Conservation (phyloP, 2,888 invertebrate species). For the Hydrotaea cyrtoneurina region DNA sequence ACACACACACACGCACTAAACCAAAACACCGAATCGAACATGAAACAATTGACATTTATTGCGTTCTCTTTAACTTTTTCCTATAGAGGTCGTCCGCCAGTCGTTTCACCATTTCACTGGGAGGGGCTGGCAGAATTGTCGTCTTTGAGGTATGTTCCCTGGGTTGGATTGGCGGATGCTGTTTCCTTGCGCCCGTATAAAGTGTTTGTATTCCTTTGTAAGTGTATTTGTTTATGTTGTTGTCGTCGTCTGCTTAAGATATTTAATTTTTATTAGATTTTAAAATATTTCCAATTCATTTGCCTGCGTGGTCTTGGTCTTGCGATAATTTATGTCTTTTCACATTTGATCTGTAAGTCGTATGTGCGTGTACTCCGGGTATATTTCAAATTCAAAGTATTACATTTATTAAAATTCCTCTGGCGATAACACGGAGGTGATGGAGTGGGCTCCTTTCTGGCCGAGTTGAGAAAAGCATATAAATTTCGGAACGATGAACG, state of each 20-base stretch:
- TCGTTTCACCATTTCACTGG: neutral
- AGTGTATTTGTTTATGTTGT: neutral
- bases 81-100: neutral
- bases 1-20: neutral
- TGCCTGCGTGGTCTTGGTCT: neutral
- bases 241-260: neutral
- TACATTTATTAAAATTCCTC: slow-evolving; percentile 51
- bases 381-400: neutral
- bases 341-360: slow-evolving; percentile 44
- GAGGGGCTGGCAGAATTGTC: slow-evolving; percentile 29
- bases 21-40: slow-evolving; percentile 38
- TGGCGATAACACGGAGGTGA: slow-evolving; percentile 32
- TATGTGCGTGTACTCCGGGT: neutral
- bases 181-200: neutral
- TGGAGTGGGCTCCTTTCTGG: neutral
- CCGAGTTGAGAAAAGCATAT: neutral
- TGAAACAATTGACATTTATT: slow-evolving; percentile 67
- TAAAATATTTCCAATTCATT: slow-evolving; percentile 40
- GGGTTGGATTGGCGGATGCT: slow-evolving; percentile 21
- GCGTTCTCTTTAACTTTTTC: slow-evolving; percentile 54
- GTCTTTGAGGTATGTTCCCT: slow-evolving; percentile 27
- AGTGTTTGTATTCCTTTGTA: neutral
- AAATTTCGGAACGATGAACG: slow-evolving; percentile 46
- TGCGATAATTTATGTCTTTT: slow-evolving; percentile 53
- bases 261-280: slow-evolving; percentile 31